These are phyloP conservation scores for Pseudochaenichthys georgianus DNA, from an alignment of 2,797 vertebrate genomes.

Conservation along the genomic window DNA sequence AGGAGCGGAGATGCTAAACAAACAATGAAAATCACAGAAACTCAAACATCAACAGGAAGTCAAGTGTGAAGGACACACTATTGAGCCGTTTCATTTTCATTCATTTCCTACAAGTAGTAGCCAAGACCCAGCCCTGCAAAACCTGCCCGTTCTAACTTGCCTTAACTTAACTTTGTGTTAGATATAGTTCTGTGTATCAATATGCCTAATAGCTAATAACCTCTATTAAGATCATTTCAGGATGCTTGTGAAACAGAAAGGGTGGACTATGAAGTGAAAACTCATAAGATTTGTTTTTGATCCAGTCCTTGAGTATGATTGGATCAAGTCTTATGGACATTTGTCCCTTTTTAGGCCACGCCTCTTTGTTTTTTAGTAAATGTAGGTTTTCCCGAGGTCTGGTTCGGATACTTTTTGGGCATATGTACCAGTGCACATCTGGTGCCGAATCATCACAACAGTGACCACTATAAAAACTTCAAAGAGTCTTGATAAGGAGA, in stretches of 20 bases:
- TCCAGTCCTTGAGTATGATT: constrained; percentile 5
- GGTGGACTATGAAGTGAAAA: constrained; percentile 1
- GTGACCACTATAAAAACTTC: neutral
- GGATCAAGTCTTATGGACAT: neutral
- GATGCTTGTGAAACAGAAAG: neutral
- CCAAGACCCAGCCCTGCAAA: neutral
- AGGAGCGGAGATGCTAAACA: constrained; percentile 17
- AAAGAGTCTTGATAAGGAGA: too few relatives aligned
- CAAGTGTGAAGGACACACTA: neutral
- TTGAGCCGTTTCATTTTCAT: neutral
- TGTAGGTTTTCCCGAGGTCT: neutral
- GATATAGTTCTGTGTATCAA: neutral
- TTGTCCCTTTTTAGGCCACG: neutral
- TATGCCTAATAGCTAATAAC: neutral
- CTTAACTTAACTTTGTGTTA: neutral
- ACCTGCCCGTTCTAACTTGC: neutral
- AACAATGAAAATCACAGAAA: neutral
- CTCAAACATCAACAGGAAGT: neutral
- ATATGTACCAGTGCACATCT: neutral
- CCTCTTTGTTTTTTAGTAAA: neutral
- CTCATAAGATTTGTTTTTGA: constrained; percentile 5
- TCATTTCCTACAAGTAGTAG: neutral
- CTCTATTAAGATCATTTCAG: neutral
- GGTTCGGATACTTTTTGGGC: neutral
- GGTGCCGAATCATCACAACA: neutral